Evolutionary conservation across 2,113 vertebrate genomes (phyloP), one percentile per base, ranked within the genome.

Genomic region (Bothrops jararaca): DNA sequence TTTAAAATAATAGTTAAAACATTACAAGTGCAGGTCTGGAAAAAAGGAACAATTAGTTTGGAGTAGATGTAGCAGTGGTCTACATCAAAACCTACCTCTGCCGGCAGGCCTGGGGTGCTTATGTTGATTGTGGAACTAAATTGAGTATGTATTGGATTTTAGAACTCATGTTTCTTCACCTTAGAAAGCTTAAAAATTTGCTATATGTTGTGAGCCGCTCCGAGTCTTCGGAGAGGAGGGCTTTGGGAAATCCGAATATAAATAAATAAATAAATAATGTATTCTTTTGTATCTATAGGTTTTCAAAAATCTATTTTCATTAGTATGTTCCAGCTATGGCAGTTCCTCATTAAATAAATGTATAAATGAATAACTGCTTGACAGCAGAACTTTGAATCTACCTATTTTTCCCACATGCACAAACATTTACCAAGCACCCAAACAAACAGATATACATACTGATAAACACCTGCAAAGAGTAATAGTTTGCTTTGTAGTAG

Each of bases 171-270:
- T 91, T 39, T 58, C 89, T 12, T 26, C 23, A 23, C 13, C 91
- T 53, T 88, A 89, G 94, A 92, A 97, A 97, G 45, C 91, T 97
- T 95, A 93, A 96, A 96, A 95, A 95, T 11, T 0, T 94, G 11
- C 20, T n/a, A n/a, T n/a, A n/a, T n/a, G n/a, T n/a, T n/a, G n/a
- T n/a, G n/a, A n/a, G n/a, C n/a, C n/a, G n/a, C n/a, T n/a, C n/a
- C n/a, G n/a, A n/a, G n/a, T n/a, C n/a, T n/a, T n/a, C n/a, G n/a
- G n/a, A n/a, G n/a, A n/a, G n/a, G n/a, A n/a, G n/a, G n/a, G n/a
- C n/a, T n/a, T n/a, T n/a, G n/a, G n/a, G n/a, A n/a, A n/a, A n/a
- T n/a, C n/a, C n/a, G n/a, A n/a, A n/a, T n/a, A n/a, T n/a, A n/a
- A n/a, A n/a, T n/a, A n/a, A n/a, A n/a, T n/a, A n/a, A n/a, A n/a